Percentiles rank a stretch among this genome's conserved stretches.
Evolutionary conservation across 2,888 invertebrate species (phyloP).

Genomic region (Parasteatoda lunata): DNA sequence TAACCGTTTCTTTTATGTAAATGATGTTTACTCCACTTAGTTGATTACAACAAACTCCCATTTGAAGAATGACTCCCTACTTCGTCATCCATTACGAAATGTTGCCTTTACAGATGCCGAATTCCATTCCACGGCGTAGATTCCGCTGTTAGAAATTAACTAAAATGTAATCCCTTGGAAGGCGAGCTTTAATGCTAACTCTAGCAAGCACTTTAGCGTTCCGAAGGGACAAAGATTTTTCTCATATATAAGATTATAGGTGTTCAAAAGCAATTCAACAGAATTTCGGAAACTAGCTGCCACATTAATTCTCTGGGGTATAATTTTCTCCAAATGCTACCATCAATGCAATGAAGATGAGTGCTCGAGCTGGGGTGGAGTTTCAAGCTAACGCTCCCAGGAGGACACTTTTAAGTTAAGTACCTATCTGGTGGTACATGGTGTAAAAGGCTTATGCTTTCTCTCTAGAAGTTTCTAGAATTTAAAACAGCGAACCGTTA

Average conservation of each 20-base stretch:
- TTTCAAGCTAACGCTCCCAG: background rate
- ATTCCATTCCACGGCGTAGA: no score
- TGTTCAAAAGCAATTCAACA: slow-evolving; percentile 3
- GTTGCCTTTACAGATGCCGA: no score
- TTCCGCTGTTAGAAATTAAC: background rate
- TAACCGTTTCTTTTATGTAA: no score
- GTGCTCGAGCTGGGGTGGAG: slow-evolving; percentile 39
- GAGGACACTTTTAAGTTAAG: slow-evolving; percentile 34
- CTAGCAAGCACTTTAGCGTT: background rate
- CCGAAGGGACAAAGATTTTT: background rate
- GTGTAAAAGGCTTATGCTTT: slow-evolving; percentile 26
- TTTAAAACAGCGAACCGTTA: background rate
- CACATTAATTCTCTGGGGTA: slow-evolving; percentile 21
- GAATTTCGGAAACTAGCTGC: slow-evolving; percentile 17
- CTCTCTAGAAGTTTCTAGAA: background rate
- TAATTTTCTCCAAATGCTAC: slow-evolving; percentile 22
- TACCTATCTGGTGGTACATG: slow-evolving; percentile 23
- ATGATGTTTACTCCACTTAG: no score
- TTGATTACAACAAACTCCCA: no score
- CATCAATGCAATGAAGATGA: slow-evolving; percentile 50
- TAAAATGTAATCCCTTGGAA: background rate
- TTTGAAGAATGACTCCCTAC: no score
- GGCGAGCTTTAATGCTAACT: background rate
- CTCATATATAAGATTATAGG: slow-evolving; percentile 5
- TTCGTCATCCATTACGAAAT: no score